Evolutionary conservation across 2,113 vertebrate genomes (phyloP), one percentile per base, ranked within the genome.

Genomic region (Mormoops blainvillei): DNA sequence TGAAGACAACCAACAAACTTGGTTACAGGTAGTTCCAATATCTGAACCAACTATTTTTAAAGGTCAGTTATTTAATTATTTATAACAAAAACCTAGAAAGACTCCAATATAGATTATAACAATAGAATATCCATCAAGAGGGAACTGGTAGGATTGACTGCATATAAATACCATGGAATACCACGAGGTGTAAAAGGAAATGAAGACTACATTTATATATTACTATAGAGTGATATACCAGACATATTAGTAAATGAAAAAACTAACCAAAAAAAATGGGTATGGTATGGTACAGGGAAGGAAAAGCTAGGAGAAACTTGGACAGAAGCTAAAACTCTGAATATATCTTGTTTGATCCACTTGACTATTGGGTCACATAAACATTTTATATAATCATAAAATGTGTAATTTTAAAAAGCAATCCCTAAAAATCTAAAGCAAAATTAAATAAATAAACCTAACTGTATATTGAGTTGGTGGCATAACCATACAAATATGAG

Each of bases 391-490:
- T 67, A 65, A 71, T 67, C 83, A 78, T 38, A 91, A 90, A 73
- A 54, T 67, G 56, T 33, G 10, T 56, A 77, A 71, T 78, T 71
- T n/a, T 2, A 50, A 80, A 84, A 85, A 70, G 28, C 11, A 86
- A 91, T 81, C 20, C 48, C 22, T 95, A 74, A 48, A 88, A 58
- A 58, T 83, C 48, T 38, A 95, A 91, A 92, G 41, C 77, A 94
- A 91, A 95, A 84, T 94, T 31, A 95, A 74, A 87, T 78, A 91
- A 85, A 58, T 61, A 94, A 84, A 85, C 45, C 54, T 80, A 88
- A 77, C 41, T 77, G 22, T 65, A 67, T 67, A 74, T 19, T 45
- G 70, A 91, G 77, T 67, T 84, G 22, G 33, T 43, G 24, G 54
- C 24, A 84, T 88, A 94, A 91, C 18, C 91, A 84, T 38, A 83